Evolutionary conservation across 2,888 invertebrate species (phyloP).

Genomic region (Zygogramma bicolorata): DNA sequence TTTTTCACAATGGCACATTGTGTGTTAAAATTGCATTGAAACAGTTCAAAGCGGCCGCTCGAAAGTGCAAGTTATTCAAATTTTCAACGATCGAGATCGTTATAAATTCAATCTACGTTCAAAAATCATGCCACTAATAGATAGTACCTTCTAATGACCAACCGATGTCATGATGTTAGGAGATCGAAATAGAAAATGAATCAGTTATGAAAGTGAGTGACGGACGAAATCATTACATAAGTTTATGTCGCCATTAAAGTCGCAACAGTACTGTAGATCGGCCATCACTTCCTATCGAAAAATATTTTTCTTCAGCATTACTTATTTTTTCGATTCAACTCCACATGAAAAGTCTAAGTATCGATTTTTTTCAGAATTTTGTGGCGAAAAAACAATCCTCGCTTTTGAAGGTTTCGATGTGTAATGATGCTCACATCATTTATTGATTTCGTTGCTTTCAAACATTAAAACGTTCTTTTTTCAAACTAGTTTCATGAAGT

Average conservation of each 20-base stretch:
- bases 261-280: not conserved
- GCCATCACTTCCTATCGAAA: too few relatives aligned
- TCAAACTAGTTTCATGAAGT: too few relatives aligned
- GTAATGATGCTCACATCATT: too few relatives aligned
- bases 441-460: too few relatives aligned
- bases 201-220: constrained; percentile 9
- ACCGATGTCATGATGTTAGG: not conserved
- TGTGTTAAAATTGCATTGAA: not conserved
- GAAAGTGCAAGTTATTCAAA: not conserved
- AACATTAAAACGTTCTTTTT: too few relatives aligned
- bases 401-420: too few relatives aligned
- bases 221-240: constrained; percentile 5
- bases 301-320: too few relatives aligned
- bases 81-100: not conserved
- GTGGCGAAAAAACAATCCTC: too few relatives aligned
- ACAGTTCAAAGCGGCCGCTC: not conserved
- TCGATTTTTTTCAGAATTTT: too few relatives aligned
- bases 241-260: not conserved
- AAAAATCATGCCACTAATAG: constrained; percentile 8
- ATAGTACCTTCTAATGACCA: constrained; percentile 4
- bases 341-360: too few relatives aligned
- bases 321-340: too few relatives aligned
- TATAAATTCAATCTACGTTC: not conserved
- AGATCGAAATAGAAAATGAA: constrained; percentile 10
- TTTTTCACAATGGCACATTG: not conserved